These are phyloP conservation scores for Tyto alba DNA, from an alignment of 2,113 vertebrate species.

Conservation along the genomic window DNA sequence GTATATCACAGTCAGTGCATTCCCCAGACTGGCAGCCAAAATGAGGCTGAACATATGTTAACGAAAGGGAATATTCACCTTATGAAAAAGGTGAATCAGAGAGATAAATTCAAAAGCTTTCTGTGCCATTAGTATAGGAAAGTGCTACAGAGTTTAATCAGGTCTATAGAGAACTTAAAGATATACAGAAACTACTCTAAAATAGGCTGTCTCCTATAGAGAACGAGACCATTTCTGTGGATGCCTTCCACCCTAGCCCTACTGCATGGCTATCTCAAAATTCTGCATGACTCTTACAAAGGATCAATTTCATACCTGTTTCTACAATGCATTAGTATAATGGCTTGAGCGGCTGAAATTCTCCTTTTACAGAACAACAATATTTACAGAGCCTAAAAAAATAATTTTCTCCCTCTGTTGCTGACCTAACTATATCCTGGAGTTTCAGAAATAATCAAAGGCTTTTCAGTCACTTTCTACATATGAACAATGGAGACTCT, in stretches of 20 bases:
- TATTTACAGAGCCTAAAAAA: constrained; percentile 26
- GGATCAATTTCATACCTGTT: neutral
- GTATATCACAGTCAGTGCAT: neutral
- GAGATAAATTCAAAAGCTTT: neutral
- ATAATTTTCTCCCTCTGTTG: neutral
- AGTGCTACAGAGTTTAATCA: neutral
- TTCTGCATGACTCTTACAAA: neutral
- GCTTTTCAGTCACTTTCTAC: neutral
- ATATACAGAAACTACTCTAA: neutral
- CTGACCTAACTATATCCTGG: neutral
- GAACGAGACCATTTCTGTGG: neutral
- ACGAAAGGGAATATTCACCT: neutral
- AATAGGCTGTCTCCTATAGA: neutral
- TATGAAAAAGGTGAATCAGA: neutral
- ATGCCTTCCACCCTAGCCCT: neutral
- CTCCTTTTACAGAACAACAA: neutral
- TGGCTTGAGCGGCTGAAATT: neutral
- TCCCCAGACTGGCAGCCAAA: neutral
- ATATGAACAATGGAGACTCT: neutral
- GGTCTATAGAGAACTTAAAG: neutral
- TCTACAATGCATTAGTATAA: neutral
- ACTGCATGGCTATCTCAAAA: neutral
- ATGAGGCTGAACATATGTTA: neutral
- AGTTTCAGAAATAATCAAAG: neutral
- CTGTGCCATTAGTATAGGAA: neutral